A percentile compares a stretch with the other conserved stretches of the same genome.
These are phyloP conservation scores for Lasioglossum vierecki DNA, from an alignment of 2,888 invertebrate genomes.

Conservation along the genomic window DNA sequence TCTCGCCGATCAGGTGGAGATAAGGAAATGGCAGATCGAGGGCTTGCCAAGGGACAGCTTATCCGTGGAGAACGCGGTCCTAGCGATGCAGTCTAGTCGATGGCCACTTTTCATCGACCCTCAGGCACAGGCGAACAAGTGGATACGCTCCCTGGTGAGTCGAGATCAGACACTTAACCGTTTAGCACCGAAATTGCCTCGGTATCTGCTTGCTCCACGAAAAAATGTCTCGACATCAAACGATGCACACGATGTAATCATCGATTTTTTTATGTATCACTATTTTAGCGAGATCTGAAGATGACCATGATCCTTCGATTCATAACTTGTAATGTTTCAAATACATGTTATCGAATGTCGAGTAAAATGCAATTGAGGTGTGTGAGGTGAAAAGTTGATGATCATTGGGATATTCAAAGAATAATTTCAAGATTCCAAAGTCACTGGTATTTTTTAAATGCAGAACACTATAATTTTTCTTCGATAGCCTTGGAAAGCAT, in stretches of 20 bases:
- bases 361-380: not conserved
- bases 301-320: not conserved
- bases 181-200: not conserved
- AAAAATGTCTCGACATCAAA: not conserved
- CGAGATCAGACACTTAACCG: not conserved
- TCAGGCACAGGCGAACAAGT: constrained; percentile 96
- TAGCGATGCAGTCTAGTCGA: constrained; percentile 92
- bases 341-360: not conserved
- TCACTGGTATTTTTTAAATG: not conserved
- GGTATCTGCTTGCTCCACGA: not conserved
- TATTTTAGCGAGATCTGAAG: not conserved
- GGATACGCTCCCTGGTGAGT: constrained; percentile 94
- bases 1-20: constrained; percentile 90
- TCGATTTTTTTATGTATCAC: not conserved
- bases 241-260: not conserved
- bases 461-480: not conserved
- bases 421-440: not conserved
- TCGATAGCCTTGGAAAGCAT: not conserved
- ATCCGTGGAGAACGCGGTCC: constrained; percentile 95
- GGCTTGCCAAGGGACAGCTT: constrained; percentile 93
- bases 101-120: constrained; percentile 97
- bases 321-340: no score
- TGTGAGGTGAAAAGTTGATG: not conserved
- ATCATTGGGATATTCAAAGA: not conserved
- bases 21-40: constrained; percentile 93